phyloP scores from a whole-genome alignment of 2,113 vertebrate genomes.

The Atherinomorus stipes region DNA sequence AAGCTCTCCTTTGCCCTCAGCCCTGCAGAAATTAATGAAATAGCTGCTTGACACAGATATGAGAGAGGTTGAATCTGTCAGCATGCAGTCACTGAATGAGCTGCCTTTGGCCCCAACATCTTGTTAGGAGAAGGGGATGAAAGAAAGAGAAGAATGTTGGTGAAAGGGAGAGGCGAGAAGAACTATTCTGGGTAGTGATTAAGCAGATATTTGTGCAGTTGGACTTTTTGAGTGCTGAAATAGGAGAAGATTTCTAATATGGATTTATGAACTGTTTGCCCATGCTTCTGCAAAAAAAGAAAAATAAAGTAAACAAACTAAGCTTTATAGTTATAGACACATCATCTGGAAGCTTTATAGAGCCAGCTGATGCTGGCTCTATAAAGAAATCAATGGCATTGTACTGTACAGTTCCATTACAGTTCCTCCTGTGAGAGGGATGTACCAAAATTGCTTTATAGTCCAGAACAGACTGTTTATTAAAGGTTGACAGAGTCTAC shows the following conservation, averaged over 20 bases:
- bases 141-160: slow-evolving; percentile 34
- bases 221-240: neutral
- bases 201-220: slow-evolving; percentile 4
- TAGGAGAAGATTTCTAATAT: neutral
- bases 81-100: slow-evolving; percentile 31
- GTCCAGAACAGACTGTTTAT: too few species aligned
- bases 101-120: slow-evolving; percentile 21
- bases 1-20: slow-evolving; percentile 30
- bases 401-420: too few species aligned
- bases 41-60: slow-evolving; percentile 59
- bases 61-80: slow-evolving; percentile 56
- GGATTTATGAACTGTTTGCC: too few species aligned
- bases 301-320: too few species aligned
- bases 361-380: too few species aligned
- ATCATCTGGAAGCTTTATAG: too few species aligned
- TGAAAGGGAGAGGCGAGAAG: neutral
- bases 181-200: slow-evolving; percentile 2
- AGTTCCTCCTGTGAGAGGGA: too few species aligned
- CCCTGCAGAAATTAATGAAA: slow-evolving; percentile 60
- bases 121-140: slow-evolving; percentile 29
- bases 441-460: too few species aligned
- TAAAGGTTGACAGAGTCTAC: too few species aligned
- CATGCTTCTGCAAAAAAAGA: too few species aligned
- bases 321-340: too few species aligned
- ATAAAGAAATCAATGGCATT: too few species aligned